Evolutionary conservation across 1,140 invertebrate genomes (phyloP), one percentile per base, ranked within the genome.

Genomic region (Drosophila kurseongensis): DNA sequence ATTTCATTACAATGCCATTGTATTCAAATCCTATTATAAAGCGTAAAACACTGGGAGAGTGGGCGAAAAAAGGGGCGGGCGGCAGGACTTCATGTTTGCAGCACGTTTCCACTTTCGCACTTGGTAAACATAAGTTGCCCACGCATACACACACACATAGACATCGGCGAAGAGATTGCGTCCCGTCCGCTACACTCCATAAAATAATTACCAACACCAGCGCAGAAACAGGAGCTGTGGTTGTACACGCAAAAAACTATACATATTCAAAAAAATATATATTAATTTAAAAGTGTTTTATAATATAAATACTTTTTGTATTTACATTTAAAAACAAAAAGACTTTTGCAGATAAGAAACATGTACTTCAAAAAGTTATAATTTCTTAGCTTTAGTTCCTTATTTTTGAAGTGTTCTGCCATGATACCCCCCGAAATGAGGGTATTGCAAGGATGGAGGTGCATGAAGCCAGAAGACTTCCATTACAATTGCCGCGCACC

Each of bases 1-100:
- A 89, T 86, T 86, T 86, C 83, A 86, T 86, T 86, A 86, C 83
- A 86, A 86, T 86, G 83, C 83, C 79, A 86, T 86, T 86, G 83
- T 86, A 86, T 86, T 86, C 83, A 88, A 86, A 86, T 86, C 84
- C 83, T 86, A 86, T 86, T 86, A 86, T 89, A 83, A 73, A 83
- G 78, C 79, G 79, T 65, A 79, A 67, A 86, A 75, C 83, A 88
- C 66, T 58, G 13, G 40, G 63, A 42, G 50, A 69, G 40, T 13
- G 42, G 47, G 27, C n/a, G 54, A 9, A 1, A 54, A 35, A n/a
- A 40, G 40, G 7, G 23, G 32, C 41, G 27, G 42, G 54, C 67
- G 66, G 48, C 51, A 71, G 78, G 74, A 82, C 82, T 86, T 73
- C 75, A 78, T 86, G 84, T 88, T 86, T 88, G 83, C 83, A 86